These are phyloP conservation scores for Drosophila paramelanica DNA, from an alignment of 2,888 invertebrate species.

Conservation along the genomic window DNA sequence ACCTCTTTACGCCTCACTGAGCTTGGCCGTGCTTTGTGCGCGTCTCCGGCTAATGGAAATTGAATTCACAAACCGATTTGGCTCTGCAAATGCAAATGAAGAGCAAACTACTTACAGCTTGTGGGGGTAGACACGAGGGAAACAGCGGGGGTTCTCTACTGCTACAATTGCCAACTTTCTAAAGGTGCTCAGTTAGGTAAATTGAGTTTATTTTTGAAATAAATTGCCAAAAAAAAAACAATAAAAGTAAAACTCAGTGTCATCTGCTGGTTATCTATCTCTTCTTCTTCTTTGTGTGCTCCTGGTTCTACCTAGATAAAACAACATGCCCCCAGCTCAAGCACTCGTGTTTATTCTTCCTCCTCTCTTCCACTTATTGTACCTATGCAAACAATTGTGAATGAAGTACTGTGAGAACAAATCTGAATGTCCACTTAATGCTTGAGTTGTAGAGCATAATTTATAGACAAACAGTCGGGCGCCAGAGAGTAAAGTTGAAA, in stretches of 20 bases:
- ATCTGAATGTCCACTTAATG: slow-evolving; percentile 17
- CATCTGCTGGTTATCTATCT: slow-evolving; percentile 13
- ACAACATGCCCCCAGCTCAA: slow-evolving; percentile 1
- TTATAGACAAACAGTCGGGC: no score
- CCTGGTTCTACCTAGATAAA: slow-evolving; percentile 1
- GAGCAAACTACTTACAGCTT: slow-evolving; percentile 33
- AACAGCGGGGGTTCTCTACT: background rate
- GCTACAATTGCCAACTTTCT: background rate
- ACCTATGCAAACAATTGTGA: slow-evolving; percentile 20
- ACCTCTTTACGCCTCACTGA: slow-evolving; percentile 68
- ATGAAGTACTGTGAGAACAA: slow-evolving; percentile 4
- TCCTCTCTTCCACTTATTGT: background rate
- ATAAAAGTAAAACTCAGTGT: slow-evolving; percentile 3
- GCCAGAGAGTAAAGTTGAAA: no score
- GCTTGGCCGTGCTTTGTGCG: slow-evolving; percentile 17
- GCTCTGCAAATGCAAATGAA: slow-evolving; percentile 65
- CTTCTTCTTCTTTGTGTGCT: background rate
- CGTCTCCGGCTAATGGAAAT: slow-evolving; percentile 62
- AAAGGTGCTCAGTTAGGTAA: slow-evolving; percentile 4
- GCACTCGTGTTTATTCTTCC: background rate
- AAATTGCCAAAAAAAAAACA: slow-evolving; percentile 2
- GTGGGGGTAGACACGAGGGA: no score
- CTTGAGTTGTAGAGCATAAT: background rate
- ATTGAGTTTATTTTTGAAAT: slow-evolving; percentile 11
- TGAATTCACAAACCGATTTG: slow-evolving; percentile 48